These are phyloP conservation scores for Meiosimyza platycephala DNA, from an alignment of 2,888 invertebrate species.

Conservation along the genomic window DNA sequence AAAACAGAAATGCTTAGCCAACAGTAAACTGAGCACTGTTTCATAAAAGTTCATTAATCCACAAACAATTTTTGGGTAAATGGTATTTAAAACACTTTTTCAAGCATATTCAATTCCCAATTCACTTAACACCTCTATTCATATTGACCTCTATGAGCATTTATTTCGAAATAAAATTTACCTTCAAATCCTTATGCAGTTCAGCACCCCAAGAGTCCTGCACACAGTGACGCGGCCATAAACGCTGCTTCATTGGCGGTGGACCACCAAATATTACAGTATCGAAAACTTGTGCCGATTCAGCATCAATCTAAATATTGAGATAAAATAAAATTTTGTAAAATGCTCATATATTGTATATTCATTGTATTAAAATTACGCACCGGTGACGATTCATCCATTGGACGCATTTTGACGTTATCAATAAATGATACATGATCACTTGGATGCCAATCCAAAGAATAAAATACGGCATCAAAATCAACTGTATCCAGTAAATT, in stretches of 20 bases:
- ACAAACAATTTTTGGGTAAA: too few relatives aligned
- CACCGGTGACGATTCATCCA: constrained; percentile 80
- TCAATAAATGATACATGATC: constrained; percentile 90
- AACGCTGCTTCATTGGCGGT: constrained; percentile 84
- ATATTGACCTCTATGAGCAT: too few relatives aligned
- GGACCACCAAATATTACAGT: constrained; percentile 93
- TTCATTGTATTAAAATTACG: constrained; percentile 52
- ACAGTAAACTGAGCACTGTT: too few relatives aligned
- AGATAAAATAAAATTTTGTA: constrained; percentile 15
- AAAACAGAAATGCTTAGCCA: too few relatives aligned
- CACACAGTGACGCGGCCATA: constrained; percentile 97
- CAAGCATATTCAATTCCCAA: too few relatives aligned
- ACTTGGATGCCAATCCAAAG: constrained; percentile 96
- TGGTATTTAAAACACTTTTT: too few relatives aligned
- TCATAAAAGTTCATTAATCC: too few relatives aligned
- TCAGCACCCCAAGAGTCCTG: constrained; percentile 96
- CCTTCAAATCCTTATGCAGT: constrained; percentile 89
- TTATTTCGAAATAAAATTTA: constrained; percentile 53
- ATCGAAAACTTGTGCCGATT: constrained; percentile 86
- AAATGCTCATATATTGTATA: neutral
- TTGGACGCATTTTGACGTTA: constrained; percentile 81
- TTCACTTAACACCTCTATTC: too few relatives aligned
- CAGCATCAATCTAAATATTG: constrained; percentile 73
- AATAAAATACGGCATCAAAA: constrained; percentile 92
- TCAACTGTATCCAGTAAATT: constrained; percentile 81